Percentiles rank a stretch among this genome's conserved stretches.
These are phyloP conservation scores for Coturnix japonica DNA, from an alignment of 2,113 vertebrate species.

Conservation along the genomic window DNA sequence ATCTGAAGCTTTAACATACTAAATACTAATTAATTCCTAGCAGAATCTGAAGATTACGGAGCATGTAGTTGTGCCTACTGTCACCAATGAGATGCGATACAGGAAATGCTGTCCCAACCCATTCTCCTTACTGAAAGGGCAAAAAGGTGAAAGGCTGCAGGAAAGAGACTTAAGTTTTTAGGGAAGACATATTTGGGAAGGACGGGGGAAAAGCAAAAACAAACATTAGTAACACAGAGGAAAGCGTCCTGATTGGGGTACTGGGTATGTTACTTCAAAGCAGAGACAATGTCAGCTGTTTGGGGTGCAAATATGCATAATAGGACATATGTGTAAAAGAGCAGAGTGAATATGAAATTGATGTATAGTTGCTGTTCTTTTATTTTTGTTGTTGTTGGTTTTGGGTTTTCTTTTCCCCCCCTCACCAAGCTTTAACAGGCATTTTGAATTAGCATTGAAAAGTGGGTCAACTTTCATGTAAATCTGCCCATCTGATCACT, in stretches of 20 bases:
- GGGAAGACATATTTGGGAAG: neutral
- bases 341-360: neutral
- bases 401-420: neutral
- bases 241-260: neutral
- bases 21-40: neutral
- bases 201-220: neutral
- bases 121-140: neutral
- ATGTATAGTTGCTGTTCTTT: neutral
- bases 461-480: neutral
- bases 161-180: neutral
- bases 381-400: neutral
- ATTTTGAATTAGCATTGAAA: neutral
- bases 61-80: fast-evolving
- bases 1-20: neutral
- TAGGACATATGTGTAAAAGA: neutral
- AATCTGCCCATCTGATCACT: neutral
- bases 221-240: neutral
- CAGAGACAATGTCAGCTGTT: neutral
- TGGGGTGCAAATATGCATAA: neutral
- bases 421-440: neutral
- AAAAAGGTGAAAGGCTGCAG: neutral
- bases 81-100: neutral
- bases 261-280: neutral
- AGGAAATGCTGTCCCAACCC: neutral
- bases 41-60: neutral